Conservation (phyloP, 2,113 vertebrate genomes). For the Amblyornis subalaris region DNA sequence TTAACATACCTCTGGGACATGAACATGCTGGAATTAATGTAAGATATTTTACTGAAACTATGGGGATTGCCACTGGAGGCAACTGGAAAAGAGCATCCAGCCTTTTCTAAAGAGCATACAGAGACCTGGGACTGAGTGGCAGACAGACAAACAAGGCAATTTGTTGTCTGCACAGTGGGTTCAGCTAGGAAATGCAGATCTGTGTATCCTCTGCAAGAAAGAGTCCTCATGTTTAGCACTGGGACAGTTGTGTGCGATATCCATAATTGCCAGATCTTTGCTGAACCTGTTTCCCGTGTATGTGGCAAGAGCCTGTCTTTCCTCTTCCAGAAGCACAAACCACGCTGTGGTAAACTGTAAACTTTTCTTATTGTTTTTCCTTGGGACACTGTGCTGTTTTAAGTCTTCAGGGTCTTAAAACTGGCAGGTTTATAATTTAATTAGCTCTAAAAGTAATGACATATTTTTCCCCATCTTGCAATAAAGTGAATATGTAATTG, state of each 20-base stretch:
- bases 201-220: background rate
- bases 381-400: background rate
- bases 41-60: background rate
- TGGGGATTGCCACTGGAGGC: background rate
- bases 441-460: background rate
- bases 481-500: background rate
- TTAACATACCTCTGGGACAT: background rate
- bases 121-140: background rate
- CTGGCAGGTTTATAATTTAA: background rate
- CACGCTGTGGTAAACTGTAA: background rate
- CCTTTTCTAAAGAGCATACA: background rate
- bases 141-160: background rate
- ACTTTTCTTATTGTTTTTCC: background rate
- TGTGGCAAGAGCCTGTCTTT: background rate
- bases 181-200: background rate
- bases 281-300: background rate
- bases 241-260: rapidly evolving
- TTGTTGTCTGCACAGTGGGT: background rate
- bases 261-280: background rate
- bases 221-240: background rate
- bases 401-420: background rate
- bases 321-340: background rate
- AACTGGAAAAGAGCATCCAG: background rate
- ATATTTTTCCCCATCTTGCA: background rate
- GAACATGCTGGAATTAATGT: background rate